Evolutionary conservation across 1,140 invertebrate genomes (phyloP).

Genomic region (Oncopeltus fasciatus): DNA sequence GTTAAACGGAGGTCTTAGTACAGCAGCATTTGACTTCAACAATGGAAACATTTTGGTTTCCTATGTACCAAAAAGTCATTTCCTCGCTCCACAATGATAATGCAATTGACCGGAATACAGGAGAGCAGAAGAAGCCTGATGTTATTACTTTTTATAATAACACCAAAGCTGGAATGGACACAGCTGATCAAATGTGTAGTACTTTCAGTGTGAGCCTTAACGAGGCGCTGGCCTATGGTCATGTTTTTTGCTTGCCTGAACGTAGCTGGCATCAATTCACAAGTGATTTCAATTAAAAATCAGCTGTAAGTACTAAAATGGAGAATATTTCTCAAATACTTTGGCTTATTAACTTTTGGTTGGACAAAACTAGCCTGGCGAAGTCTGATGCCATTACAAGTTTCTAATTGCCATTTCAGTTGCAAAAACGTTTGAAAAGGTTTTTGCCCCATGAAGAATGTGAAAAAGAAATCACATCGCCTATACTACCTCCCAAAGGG

Average conservation of each 20-base stretch:
- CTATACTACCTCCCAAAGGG: neutral
- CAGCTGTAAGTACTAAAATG: neutral
- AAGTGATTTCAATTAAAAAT: neutral
- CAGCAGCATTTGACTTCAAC: no score
- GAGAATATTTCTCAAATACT: neutral
- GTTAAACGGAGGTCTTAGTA: no score
- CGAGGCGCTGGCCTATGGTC: neutral
- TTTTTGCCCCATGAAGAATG: neutral
- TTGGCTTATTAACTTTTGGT: neutral
- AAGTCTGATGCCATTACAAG: neutral
- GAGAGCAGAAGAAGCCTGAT: no score
- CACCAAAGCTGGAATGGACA: neutral
- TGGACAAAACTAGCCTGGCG: neutral
- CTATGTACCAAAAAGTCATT: no score
- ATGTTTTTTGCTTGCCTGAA: neutral
- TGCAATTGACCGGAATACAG: no score
- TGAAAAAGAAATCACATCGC: neutral
- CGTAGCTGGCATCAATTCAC: neutral
- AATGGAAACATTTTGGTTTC: no score
- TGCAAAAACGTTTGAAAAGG: neutral
- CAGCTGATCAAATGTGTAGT: neutral
- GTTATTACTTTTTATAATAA: neutral
- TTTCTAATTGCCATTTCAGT: neutral
- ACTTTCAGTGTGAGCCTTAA: neutral
- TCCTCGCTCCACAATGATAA: no score